Conservation (phyloP, 92 coral and sea anemone genomes). For the Epizoanthus scotinus region DNA sequence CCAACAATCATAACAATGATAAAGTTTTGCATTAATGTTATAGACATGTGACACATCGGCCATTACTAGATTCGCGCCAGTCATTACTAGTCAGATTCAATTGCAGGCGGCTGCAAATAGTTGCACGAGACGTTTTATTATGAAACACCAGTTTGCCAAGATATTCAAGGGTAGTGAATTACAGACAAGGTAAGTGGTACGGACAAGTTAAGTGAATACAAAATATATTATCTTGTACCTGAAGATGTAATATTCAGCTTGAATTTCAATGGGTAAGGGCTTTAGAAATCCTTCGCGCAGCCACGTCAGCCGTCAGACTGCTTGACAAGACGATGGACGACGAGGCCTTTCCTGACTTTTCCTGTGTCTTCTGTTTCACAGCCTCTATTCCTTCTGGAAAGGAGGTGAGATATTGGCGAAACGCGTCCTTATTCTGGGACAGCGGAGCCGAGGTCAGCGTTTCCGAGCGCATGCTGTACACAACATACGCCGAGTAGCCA, state of each 20-base stretch:
- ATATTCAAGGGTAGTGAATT: too few species aligned
- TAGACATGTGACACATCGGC: neutral
- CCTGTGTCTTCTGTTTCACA: neutral
- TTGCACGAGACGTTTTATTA: slow-evolving; percentile 31
- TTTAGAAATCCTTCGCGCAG: neutral
- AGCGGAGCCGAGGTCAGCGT: slow-evolving; percentile 35
- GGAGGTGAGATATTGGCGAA: neutral
- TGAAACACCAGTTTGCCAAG: slow-evolving; percentile 13
- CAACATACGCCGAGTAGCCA: slow-evolving; percentile 54
- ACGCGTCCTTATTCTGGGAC: slow-evolving; percentile 30
- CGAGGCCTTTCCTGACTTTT: neutral
- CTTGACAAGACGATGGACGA: neutral
- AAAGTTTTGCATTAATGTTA: too few species aligned
- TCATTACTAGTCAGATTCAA: slow-evolving; percentile 20
- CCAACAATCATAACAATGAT: neutral
- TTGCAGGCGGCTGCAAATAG: slow-evolving; percentile 1
- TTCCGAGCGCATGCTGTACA: slow-evolving; percentile 50
- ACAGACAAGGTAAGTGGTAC: too few species aligned
- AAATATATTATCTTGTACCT: too few species aligned
- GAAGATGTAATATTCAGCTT: too few species aligned
- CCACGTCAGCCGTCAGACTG: neutral
- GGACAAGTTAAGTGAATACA: too few species aligned
- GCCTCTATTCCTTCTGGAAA: slow-evolving; percentile 8
- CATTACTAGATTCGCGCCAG: slow-evolving; percentile 2
- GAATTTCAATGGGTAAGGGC: too few species aligned